These are phyloP conservation scores for Clamator glandarius DNA, from an alignment of 2,797 vertebrate species.

Conservation along the genomic window DNA sequence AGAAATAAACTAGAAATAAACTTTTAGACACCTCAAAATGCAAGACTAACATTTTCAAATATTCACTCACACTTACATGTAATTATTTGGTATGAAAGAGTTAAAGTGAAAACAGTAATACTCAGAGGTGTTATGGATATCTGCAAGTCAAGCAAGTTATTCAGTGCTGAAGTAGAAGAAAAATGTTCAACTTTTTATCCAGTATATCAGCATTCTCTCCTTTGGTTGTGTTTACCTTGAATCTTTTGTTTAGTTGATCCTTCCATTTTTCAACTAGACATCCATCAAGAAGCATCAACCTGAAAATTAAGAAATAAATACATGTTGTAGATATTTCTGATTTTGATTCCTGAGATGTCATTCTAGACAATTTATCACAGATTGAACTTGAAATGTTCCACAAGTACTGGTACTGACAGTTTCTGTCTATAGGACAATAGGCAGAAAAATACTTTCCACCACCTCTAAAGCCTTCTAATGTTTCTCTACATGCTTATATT, in stretches of 20 bases:
- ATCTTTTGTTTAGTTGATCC: constrained; percentile 81
- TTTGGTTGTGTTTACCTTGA: constrained; percentile 75
- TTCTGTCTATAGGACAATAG: background rate
- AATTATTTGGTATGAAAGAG: background rate
- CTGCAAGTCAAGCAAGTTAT: background rate
- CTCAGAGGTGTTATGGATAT: background rate
- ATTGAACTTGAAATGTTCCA: background rate
- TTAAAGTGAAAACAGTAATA: background rate
- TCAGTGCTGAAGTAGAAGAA: background rate
- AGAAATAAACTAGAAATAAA: background rate
- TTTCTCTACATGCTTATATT: background rate
- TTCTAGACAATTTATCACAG: background rate
- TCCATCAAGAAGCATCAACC: constrained; percentile 86
- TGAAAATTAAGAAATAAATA: constrained; percentile 53
- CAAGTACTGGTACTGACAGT: background rate
- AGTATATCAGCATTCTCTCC: background rate
- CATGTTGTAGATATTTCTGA: background rate
- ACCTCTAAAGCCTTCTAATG: background rate
- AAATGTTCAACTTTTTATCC: background rate
- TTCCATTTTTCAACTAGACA: constrained; percentile 87
- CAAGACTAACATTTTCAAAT: background rate
- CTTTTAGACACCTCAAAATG: background rate
- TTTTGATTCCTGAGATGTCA: background rate
- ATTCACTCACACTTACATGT: background rate
- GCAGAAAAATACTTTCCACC: background rate